A percentile compares a stretch with the other conserved stretches of the same genome.
phyloP scores from a whole-genome alignment of 1,140 invertebrate species.

The Pachypsylla venusta region DNA sequence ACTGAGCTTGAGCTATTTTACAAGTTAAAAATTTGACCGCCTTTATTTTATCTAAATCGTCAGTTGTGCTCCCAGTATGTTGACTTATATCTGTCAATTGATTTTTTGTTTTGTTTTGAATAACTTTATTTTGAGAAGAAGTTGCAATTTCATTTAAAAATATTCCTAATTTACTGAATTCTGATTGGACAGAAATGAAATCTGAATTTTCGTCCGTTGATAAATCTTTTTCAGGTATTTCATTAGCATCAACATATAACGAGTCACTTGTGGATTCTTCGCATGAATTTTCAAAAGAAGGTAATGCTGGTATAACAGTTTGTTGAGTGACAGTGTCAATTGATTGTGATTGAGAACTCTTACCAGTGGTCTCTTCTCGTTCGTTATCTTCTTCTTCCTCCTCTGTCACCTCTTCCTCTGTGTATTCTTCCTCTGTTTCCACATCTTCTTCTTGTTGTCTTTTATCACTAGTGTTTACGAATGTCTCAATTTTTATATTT shows the following conservation, averaged over 20 bases:
- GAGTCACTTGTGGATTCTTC: background rate
- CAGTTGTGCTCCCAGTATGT: background rate
- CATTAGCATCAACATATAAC: constrained; percentile 2
- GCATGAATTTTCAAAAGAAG: background rate
- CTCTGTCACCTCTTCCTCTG: constrained; percentile 12
- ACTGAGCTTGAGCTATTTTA: constrained; percentile 19
- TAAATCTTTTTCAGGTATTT: background rate
- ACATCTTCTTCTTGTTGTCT: constrained; percentile 20
- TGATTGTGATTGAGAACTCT: no score
- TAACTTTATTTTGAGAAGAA: constrained; percentile 25
- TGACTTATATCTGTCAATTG: background rate
- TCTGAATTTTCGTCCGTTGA: background rate
- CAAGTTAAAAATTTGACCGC: background rate
- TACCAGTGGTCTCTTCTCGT: constrained; percentile 8
- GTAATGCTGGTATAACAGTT: background rate
- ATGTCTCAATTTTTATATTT: no score
- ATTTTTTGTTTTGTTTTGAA: constrained; percentile 13
- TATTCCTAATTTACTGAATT: background rate
- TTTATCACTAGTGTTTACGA: background rate
- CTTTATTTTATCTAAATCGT: constrained; percentile 3
- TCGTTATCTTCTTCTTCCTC: constrained; percentile 14
- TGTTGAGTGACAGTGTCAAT: background rate
- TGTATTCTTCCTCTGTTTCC: constrained; percentile 25
- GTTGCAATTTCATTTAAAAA: constrained; percentile 20
- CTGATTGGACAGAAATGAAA: background rate